These are phyloP conservation scores for Centruroides vittatus DNA, from an alignment of 1,140 invertebrate species.

Conservation along the genomic window DNA sequence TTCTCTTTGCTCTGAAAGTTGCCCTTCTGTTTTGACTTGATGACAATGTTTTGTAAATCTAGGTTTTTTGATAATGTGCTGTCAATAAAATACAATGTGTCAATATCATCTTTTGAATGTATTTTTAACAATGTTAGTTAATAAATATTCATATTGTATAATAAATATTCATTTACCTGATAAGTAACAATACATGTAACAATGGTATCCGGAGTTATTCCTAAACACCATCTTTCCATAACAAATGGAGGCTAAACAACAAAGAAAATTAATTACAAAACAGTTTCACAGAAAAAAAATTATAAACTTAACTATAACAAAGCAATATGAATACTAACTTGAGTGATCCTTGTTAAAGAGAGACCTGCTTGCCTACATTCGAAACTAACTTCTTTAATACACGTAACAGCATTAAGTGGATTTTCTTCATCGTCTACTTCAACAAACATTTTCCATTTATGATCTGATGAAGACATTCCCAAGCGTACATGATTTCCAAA, in stretches of 20 bases:
- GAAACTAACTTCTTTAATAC: constrained; percentile 28
- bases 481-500: constrained; percentile 13
- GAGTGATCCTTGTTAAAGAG: constrained; percentile 12
- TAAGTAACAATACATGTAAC: constrained; percentile 28
- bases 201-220: constrained; percentile 22
- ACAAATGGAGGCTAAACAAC: constrained; percentile 27
- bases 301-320: neutral
- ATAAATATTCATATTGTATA: neutral
- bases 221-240: constrained; percentile 29
- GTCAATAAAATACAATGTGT: neutral
- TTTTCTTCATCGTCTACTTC: constrained; percentile 28
- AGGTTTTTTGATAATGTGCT: constrained; percentile 15
- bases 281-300: neutral
- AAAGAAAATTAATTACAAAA: neutral
- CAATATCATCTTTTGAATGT: neutral
- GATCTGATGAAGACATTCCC: constrained; percentile 19
- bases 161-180: constrained; percentile 22
- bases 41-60: constrained; percentile 11
- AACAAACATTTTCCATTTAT: constrained; percentile 33
- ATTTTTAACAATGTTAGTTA: neutral
- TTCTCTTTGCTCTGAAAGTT: constrained; percentile 11
- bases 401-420: constrained; percentile 16
- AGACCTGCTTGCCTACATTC: constrained; percentile 18
- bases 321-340: neutral
- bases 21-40: constrained; percentile 10